Conservation (phyloP, 2,888 invertebrate genomes). For the Leucophenga montana region DNA sequence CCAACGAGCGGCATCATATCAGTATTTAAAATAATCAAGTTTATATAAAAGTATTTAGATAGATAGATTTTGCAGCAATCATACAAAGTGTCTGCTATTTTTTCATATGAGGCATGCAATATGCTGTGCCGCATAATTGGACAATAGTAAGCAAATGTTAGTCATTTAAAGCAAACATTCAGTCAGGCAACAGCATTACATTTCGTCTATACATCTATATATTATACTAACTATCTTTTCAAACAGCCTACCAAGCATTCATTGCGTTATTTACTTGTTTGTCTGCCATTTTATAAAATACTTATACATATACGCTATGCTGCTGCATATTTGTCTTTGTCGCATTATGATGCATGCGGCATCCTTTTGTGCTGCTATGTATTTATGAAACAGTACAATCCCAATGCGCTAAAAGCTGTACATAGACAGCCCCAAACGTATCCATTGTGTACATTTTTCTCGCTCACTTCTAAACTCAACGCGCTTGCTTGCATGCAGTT, state of each 20-base stretch:
- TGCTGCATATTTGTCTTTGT: constrained; percentile 54
- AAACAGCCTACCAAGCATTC: constrained; percentile 13
- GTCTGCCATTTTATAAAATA: constrained; percentile 15
- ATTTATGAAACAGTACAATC: constrained; percentile 51
- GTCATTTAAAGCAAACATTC: background rate
- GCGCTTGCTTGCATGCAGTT: constrained; percentile 37
- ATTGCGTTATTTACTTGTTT: constrained; percentile 13
- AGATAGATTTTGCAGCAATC: too few relatives aligned
- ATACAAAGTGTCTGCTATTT: too few relatives aligned
- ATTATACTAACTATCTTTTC: background rate
- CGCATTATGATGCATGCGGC: background rate
- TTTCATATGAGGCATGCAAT: too few relatives aligned
- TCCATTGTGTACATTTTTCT: constrained; percentile 23
- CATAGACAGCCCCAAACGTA: constrained; percentile 34
- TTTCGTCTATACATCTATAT: too few relatives aligned
- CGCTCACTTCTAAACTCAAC: constrained; percentile 24
- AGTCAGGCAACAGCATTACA: background rate
- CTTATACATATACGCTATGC: constrained; percentile 20
- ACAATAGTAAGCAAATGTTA: too few relatives aligned
- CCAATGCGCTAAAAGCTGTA: constrained; percentile 64
- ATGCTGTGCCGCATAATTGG: too few relatives aligned
- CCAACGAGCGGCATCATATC: too few relatives aligned
- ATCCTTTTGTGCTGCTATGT: background rate
- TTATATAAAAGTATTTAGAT: too few relatives aligned
- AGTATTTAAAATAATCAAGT: too few relatives aligned